Percentiles rank a stretch among this genome's conserved stretches.
Conservation (phyloP, 2,888 invertebrate genomes). For the Metellina segmentata region DNA sequence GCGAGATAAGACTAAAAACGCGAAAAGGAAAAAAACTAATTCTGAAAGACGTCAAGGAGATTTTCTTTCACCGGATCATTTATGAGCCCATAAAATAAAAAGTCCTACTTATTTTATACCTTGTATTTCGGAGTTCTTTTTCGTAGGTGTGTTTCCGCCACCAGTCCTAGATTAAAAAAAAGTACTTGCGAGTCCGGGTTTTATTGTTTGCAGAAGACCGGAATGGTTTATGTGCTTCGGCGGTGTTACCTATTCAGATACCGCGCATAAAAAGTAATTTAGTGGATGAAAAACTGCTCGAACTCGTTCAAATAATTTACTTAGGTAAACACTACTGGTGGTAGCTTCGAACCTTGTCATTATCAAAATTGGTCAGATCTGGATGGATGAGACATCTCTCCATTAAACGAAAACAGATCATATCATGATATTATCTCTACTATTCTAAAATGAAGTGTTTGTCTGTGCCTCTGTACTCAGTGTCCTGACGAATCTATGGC, state of each 20-base stretch:
- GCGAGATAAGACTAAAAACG: constrained; percentile 31
- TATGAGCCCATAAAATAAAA: constrained; percentile 53
- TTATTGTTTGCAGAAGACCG: constrained; percentile 33
- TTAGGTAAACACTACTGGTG: background rate
- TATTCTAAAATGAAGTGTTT: too few relatives aligned
- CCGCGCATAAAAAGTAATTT: background rate
- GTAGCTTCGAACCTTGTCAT: too few relatives aligned
- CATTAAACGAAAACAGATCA: too few relatives aligned
- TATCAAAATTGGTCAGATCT: too few relatives aligned
- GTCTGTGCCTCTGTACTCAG: too few relatives aligned
- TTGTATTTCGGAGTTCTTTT: constrained; percentile 30
- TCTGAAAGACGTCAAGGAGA: background rate
- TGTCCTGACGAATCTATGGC: too few relatives aligned
- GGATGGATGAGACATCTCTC: too few relatives aligned
- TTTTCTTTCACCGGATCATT: constrained; percentile 36
- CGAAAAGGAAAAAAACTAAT: background rate
- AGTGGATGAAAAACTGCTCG: background rate
- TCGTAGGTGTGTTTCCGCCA: constrained; percentile 38
- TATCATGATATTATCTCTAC: too few relatives aligned
- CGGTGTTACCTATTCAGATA: background rate
- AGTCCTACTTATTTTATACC: constrained; percentile 43
- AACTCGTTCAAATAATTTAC: background rate
- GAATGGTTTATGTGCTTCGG: constrained; percentile 33
- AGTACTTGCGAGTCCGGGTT: constrained; percentile 8
- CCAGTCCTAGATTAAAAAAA: constrained; percentile 37